These are phyloP conservation scores for Leucophenga maculata DNA, from an alignment of 2,888 invertebrate species.

Conservation along the genomic window DNA sequence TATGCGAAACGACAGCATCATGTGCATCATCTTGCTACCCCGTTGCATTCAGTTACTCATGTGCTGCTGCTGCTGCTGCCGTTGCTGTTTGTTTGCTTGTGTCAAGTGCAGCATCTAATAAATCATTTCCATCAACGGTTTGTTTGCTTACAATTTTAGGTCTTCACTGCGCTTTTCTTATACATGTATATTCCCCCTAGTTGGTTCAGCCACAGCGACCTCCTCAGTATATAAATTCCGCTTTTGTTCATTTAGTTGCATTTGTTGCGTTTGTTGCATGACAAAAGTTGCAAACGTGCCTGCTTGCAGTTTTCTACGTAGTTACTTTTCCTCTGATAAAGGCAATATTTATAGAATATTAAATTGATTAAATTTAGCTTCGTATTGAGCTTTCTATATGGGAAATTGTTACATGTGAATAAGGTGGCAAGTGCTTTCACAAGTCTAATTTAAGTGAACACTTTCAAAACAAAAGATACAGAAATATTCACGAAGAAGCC, in stretches of 20 bases:
- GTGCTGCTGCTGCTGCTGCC: neutral
- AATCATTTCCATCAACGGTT: constrained; percentile 59
- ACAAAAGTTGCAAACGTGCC: constrained; percentile 12
- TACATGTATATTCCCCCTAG: too few relatives aligned
- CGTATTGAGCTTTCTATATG: neutral
- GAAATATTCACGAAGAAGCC: too few relatives aligned
- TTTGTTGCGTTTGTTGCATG: constrained; percentile 9
- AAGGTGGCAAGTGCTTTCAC: neutral
- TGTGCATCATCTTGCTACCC: neutral
- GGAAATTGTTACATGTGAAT: neutral
- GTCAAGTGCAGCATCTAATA: constrained; percentile 59
- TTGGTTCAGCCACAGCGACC: too few relatives aligned
- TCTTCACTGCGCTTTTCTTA: neutral
- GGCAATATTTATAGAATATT: neutral
- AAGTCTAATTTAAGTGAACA: neutral
- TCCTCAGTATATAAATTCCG: too few relatives aligned
- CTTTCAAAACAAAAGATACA: too few relatives aligned
- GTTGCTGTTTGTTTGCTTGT: constrained; percentile 29
- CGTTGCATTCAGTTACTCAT: constrained; percentile 17
- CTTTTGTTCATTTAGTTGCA: neutral
- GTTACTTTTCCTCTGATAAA: neutral
- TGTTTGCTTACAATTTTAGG: constrained; percentile 42
- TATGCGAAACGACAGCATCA: constrained; percentile 16
- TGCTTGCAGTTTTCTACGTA: neutral
- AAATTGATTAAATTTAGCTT: neutral